Evolutionary conservation across 2,113 vertebrate genomes (phyloP).

Genomic region (Erythrocercus mccallii): DNA sequence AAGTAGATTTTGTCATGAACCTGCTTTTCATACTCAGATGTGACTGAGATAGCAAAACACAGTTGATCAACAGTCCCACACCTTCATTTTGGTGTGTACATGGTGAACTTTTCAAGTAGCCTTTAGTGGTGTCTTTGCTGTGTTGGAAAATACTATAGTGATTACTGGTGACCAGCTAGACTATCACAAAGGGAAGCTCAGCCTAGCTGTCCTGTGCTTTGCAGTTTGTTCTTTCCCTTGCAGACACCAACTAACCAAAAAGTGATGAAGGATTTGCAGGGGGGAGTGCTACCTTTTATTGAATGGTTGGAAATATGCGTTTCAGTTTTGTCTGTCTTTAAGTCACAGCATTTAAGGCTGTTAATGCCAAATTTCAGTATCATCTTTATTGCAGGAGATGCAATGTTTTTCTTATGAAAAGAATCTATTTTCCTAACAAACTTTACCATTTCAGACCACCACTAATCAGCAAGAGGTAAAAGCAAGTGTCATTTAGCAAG

Average conservation of each 20-base stretch:
- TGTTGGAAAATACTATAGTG: fast-evolving
- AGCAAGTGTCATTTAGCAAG: background rate
- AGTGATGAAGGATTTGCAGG: background rate
- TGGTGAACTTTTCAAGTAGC: background rate
- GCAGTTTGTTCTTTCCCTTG: background rate
- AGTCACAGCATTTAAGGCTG: background rate
- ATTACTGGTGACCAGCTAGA: background rate
- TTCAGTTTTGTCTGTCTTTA: background rate
- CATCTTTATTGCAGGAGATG: background rate
- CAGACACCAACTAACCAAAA: background rate
- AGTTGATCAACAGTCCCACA: background rate
- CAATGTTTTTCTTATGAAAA: background rate
- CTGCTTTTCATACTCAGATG: background rate
- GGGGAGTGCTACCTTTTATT: background rate
- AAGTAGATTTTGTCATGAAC: background rate
- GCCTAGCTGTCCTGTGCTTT: background rate
- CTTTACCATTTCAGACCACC: background rate
- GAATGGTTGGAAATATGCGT: background rate
- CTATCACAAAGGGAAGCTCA: background rate
- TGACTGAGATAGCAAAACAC: background rate
- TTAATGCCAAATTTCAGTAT: background rate
- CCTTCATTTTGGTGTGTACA: background rate
- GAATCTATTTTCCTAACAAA: background rate
- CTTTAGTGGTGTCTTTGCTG: background rate
- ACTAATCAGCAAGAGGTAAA: background rate